These are phyloP conservation scores for Cirrhinus molitorella DNA, from an alignment of 2,797 vertebrate genomes.

Conservation along the genomic window DNA sequence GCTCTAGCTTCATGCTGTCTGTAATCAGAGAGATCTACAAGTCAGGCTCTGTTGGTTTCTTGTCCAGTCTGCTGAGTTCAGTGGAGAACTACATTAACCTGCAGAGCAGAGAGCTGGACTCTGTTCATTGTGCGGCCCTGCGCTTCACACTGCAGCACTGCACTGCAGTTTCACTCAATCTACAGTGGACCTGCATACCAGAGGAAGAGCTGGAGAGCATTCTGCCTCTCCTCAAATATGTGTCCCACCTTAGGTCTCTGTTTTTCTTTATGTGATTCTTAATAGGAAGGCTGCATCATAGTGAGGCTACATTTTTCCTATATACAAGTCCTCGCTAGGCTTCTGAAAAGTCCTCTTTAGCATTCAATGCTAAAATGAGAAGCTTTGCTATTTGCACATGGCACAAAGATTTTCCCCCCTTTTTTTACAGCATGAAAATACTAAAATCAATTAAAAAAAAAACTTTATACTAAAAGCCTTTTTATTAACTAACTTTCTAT, in stretches of 20 bases:
- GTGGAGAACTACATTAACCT: constrained; percentile 63
- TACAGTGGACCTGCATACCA: constrained; percentile 66
- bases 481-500: too few species aligned
- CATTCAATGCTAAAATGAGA: too few species aligned
- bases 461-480: too few species aligned
- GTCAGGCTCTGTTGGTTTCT: constrained; percentile 19
- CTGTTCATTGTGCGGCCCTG: constrained; percentile 65
- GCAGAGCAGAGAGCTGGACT: constrained; percentile 65
- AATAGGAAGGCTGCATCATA: too few species aligned
- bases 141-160: constrained; percentile 66
- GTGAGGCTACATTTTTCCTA: too few species aligned
- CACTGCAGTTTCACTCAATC: constrained; percentile 62
- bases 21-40: constrained; percentile 54
- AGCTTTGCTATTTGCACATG: too few species aligned
- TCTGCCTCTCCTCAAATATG: constrained; percentile 38
- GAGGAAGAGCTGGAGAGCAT: constrained; percentile 56
- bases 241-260: constrained; percentile 55
- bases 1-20: constrained; percentile 45
- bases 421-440: too few species aligned
- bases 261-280: background rate
- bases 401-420: too few species aligned
- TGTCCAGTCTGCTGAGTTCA: constrained; percentile 66
- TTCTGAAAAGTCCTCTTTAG: too few species aligned
- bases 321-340: too few species aligned
- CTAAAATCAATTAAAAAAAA: too few species aligned